Conservation (phyloP, 2,888 invertebrate species). For the Empis livida region DNA sequence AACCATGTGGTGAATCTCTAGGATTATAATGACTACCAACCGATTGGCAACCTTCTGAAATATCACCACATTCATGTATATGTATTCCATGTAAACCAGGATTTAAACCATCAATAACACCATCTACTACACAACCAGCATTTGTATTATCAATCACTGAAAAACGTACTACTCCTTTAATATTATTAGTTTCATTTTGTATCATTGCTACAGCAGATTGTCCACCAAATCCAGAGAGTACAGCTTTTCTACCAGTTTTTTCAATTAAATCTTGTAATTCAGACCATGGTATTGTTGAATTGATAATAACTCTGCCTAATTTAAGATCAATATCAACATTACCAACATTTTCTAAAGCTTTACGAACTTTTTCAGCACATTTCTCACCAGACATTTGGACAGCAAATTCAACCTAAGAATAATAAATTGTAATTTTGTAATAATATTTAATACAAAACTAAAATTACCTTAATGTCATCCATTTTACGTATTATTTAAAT, state of each 20-base stretch:
- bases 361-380: conserved; percentile 39
- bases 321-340: conserved; percentile 25
- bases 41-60: conserved; percentile 45
- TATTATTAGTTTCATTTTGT: conserved; percentile 31
- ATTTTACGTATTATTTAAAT: no score
- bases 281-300: conserved; percentile 31
- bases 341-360: conserved; percentile 34
- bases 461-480: no score
- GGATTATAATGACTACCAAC: conserved; percentile 52
- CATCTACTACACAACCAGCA: conserved; percentile 60
- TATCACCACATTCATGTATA: conserved; percentile 62
- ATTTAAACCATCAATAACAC: conserved; percentile 65
- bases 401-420: conserved; percentile 47
- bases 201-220: conserved; percentile 65
- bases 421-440: not conserved
- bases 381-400: conserved; percentile 48
- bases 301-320: conserved; percentile 27
- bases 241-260: conserved; percentile 55
- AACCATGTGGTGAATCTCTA: conserved; percentile 38
- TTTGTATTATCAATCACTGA: conserved; percentile 31
- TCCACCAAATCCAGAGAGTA: conserved; percentile 66
- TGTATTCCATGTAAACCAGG: conserved; percentile 41
- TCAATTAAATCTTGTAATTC: conserved; percentile 38
- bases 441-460: no score
- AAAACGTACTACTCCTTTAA: conserved; percentile 68